Evolutionary conservation across 2,888 invertebrate genomes (phyloP).

Genomic region (Hirtodrosophila trivittata): DNA sequence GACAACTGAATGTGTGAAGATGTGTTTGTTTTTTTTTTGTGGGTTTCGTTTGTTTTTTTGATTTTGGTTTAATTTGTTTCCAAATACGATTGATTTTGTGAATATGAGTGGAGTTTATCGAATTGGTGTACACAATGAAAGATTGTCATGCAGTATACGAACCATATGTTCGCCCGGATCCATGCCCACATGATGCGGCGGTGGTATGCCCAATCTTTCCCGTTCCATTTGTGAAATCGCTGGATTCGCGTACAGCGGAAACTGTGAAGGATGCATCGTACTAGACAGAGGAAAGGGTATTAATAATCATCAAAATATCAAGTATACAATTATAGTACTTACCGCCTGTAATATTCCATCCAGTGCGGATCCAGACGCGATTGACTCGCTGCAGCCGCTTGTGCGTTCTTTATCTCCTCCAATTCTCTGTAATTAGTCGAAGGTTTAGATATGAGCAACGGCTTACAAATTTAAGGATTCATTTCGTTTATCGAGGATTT

Average conservation of each 20-base stretch:
- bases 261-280: constrained; percentile 87
- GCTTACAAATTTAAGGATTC: constrained; percentile 7
- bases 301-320: too few relatives aligned
- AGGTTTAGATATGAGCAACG: constrained; percentile 26
- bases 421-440: constrained; percentile 86
- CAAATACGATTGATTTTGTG: constrained; percentile 84
- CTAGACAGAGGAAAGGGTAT: constrained; percentile 81
- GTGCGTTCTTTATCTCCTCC: constrained; percentile 92
- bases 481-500: constrained; percentile 37
- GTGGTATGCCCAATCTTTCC: constrained; percentile 92
- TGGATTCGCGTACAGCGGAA: constrained; percentile 89
- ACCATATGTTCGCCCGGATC: constrained; percentile 95
- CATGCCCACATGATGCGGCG: constrained; percentile 86
- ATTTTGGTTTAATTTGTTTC: constrained; percentile 69
- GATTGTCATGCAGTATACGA: constrained; percentile 74
- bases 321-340: too few relatives aligned
- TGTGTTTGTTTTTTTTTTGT: constrained; percentile 6
- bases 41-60: constrained; percentile 21
- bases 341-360: constrained; percentile 93
- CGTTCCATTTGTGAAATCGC: constrained; percentile 93
- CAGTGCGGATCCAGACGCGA: constrained; percentile 91
- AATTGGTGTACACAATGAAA: constrained; percentile 40
- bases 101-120: constrained; percentile 72
- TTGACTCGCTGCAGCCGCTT: constrained; percentile 86
- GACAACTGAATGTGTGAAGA: background rate